Evolutionary conservation across 2,797 vertebrate species (phyloP), one percentile per base, ranked within the genome.

Genomic region (Melanitta fusca): DNA sequence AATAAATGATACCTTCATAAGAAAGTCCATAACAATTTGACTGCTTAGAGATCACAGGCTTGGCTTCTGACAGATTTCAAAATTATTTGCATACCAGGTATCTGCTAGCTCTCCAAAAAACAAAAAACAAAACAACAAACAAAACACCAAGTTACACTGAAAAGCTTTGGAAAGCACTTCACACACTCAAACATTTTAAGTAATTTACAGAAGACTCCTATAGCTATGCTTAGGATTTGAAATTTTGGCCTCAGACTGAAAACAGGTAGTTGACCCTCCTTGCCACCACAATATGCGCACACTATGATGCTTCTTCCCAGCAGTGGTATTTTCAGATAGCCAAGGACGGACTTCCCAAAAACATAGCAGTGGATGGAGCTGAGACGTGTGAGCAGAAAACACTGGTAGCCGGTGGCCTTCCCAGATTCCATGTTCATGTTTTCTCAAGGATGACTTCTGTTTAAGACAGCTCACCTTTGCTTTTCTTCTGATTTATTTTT

Each of bases 41-140:
- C 43, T 71, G 13, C 39, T 53, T 25, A 53, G 27, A 51, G 6
- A n/a, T 68, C 22, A 49, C 1, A 75, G 30, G n/a, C 47, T 2
- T 54, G 58, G 24, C 41, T 86, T 77, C 12, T 56, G 58, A n/a
- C 6, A 60, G 34, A 49, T 56, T 34, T 57, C 18, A 72, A 71
- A 75, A 32, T 25, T n/a, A 45, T 45, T 34, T 57, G 34, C 64
- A 53, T 8, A 61, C 54, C 69, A 85, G 47, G 24, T 32, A 65
- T 25, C n/a, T 49, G 51, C 36, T 66, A 66, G 45, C 39, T 8
- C 34, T 32, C 14, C 25, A 53, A 53, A 53, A 38, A 38, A 36
- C 56, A 6, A 21, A 2, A 0, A 34, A 54, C 41, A 36, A 36
- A 36, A 47, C 45, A 43, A 43, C 43, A 25, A 2, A 0, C 25